Conservation (phyloP, 2,113 vertebrate genomes). For the Cygnus atratus region DNA sequence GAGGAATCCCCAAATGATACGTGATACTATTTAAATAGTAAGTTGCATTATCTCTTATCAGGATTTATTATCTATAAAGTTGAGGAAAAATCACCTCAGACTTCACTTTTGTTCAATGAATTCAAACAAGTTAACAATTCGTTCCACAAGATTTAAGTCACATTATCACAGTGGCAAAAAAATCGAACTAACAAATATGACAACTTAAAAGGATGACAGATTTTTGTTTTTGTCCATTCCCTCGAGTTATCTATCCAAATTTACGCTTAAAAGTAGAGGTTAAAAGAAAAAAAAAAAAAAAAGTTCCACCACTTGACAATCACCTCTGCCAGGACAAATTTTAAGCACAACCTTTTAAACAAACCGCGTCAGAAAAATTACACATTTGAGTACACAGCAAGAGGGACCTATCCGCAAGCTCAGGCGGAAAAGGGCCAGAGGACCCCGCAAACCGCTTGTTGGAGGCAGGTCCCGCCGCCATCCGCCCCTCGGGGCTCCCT, state of each 20-base stretch:
- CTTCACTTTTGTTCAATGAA: background rate
- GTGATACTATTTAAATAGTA: background rate
- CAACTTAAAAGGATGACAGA: background rate
- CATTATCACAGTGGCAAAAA: background rate
- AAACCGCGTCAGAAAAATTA: accelerated
- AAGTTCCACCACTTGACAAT: background rate
- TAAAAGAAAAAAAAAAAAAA: background rate
- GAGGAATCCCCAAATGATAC: background rate
- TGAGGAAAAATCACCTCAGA: background rate
- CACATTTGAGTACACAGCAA: accelerated
- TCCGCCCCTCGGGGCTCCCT: accelerated
- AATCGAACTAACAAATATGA: background rate
- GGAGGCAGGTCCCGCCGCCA: background rate
- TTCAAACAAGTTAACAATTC: background rate
- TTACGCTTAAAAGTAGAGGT: background rate
- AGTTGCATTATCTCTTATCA: background rate
- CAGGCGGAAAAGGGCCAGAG: accelerated
- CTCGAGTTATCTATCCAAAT: background rate
- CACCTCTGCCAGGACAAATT: background rate
- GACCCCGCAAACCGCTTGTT: accelerated
- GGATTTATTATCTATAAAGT: background rate
- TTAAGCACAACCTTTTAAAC: accelerated
- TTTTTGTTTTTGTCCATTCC: background rate
- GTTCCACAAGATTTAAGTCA: background rate
- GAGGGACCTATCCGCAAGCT: accelerated